Percentiles rank a stretch among this genome's conserved stretches.
Evolutionary conservation across 2,113 vertebrate genomes (phyloP).

Genomic region (Narcine bancroftii): DNA sequence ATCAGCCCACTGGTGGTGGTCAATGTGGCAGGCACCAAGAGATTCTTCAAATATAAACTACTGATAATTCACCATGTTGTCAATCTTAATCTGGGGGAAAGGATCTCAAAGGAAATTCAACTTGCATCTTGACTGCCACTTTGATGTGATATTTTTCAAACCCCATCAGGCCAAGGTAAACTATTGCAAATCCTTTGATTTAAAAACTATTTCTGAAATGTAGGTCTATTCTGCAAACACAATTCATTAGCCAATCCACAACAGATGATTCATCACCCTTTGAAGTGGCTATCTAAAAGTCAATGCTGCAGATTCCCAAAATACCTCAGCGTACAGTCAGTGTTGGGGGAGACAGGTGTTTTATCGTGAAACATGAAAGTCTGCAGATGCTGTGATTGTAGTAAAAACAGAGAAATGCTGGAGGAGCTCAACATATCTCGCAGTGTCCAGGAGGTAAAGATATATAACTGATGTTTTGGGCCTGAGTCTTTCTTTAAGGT

Average conservation of each 20-base stretch:
- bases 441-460: too few relatives aligned
- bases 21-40: too few relatives aligned
- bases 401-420: too few relatives aligned
- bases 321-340: neutral
- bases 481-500: too few relatives aligned
- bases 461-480: too few relatives aligned
- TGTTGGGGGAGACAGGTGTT: too few relatives aligned
- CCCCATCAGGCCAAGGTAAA: neutral
- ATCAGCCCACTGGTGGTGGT: too few relatives aligned
- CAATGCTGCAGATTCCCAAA: neutral
- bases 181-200: neutral
- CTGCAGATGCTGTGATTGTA: too few relatives aligned
- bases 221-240: neutral
- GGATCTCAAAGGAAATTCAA: neutral
- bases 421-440: too few relatives aligned
- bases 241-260: neutral
- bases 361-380: too few relatives aligned
- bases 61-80: neutral
- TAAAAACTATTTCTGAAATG: neutral
- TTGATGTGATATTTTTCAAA: neutral
- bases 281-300: neutral
- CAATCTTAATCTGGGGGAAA: neutral
- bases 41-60: neutral
- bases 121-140: too few relatives aligned
- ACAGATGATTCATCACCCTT: neutral